Percentiles rank a stretch among this genome's conserved stretches.
phyloP scores from a whole-genome alignment of 2,113 vertebrate species.

The Hippocampus barbouri region DNA sequence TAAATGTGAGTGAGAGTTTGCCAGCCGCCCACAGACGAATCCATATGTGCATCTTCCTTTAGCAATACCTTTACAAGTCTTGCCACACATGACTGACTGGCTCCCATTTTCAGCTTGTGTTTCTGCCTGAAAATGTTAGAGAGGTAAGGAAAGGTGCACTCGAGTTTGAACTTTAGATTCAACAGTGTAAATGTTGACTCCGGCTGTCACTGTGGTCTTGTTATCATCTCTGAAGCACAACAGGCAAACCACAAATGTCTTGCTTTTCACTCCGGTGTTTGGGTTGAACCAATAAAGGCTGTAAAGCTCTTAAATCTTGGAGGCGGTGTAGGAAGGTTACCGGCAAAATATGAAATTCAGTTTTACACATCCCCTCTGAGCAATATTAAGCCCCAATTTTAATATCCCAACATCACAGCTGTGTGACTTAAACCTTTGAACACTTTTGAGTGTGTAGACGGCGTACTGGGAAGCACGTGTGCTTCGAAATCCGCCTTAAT shows the following conservation, averaged over 20 bases:
- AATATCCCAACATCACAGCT: slow-evolving; percentile 14
- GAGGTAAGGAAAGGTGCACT: slow-evolving; percentile 36
- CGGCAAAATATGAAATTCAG: slow-evolving; percentile 16
- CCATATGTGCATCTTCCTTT: slow-evolving; percentile 34
- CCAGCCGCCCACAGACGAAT: slow-evolving; percentile 3
- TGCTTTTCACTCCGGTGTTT: slow-evolving; percentile 8
- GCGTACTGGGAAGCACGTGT: slow-evolving; percentile 48
- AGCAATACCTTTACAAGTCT: slow-evolving; percentile 48
- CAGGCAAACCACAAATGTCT: slow-evolving; percentile 17
- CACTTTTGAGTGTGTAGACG: slow-evolving; percentile 51
- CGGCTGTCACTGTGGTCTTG: slow-evolving; percentile 52
- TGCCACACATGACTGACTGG: slow-evolving; percentile 60
- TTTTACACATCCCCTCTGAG: slow-evolving; percentile 18
- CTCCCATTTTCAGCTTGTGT: slow-evolving; percentile 36
- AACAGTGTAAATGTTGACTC: slow-evolving; percentile 54
- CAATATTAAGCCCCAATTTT: slow-evolving; percentile 22
- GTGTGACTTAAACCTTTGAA: slow-evolving; percentile 48
- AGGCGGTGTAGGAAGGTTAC: neutral
- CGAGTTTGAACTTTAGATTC: slow-evolving; percentile 62
- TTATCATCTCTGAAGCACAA: slow-evolving; percentile 49
- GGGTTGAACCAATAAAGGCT: slow-evolving; percentile 15
- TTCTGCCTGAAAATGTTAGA: slow-evolving; percentile 42
- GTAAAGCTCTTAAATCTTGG: neutral
- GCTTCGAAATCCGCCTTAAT: slow-evolving; percentile 62
- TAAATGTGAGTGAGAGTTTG: slow-evolving; percentile 7